Evolutionary conservation across 2,888 invertebrate genomes (phyloP), one percentile per base, ranked within the genome.

Genomic region (Eucera pruinosa): DNA sequence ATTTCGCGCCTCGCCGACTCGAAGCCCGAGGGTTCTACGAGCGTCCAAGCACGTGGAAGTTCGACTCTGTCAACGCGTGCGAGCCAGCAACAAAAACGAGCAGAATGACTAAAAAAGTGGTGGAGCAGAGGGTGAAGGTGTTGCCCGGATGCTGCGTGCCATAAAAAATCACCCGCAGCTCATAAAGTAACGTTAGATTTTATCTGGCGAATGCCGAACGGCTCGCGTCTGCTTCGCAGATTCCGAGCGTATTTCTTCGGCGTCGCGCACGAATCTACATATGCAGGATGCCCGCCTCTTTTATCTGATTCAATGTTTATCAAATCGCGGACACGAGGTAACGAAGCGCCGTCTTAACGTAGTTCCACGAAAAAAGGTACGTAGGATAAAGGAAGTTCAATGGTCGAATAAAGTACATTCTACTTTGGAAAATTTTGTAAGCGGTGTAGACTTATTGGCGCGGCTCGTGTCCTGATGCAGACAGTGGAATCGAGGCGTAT

Each of bases 91-190:
- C 72, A 55, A 70, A 78, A 76, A 62, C 66, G 33, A 64, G 66
- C 66, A 74, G 76, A 78, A 77, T 64, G 67, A 66, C 18, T 41
- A 73, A 74, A 70, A 83, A 69, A 73, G 58, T 69, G 61, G 58
- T 58, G 67, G 62, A 52, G 43, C 69, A 52, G 61, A 23, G 41
- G 39, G 67, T n/a, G 72, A 69, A 69, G 77, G 71, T 55, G 67
- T 60, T 58, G 73, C 71, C 74, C 78, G 76, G 83, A 81, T 78
- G 81, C 83, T 78, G 81, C 86, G 84, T 82, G 87, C 88, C 88
- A 90, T 91, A 91, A 91, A 91, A 90, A 91, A 90, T 91, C 88
- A 88, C 89, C 90, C 91, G 91, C 91, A 89, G 91, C 90, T 91
- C 90, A 90, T 91, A 91, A 91, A 91, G 90, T 89, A 90, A 90